Evolutionary conservation across 1,140 invertebrate species (phyloP), one percentile per base, ranked within the genome.

Genomic region (Anoplophora glabripennis): DNA sequence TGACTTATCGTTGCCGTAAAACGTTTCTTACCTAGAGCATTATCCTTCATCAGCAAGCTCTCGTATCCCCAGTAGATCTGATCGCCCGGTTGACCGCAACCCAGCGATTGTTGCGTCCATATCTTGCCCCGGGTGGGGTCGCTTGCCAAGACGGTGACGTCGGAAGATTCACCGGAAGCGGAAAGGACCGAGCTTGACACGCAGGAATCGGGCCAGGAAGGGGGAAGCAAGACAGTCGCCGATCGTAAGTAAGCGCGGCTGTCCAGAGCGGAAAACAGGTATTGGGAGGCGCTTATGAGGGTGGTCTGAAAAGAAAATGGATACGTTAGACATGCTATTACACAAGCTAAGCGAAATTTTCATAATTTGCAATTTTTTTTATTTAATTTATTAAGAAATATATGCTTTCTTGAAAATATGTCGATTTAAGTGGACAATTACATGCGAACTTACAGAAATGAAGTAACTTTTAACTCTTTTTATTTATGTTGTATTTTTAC

Each of bases 41-140:
- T 62, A 49, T 73, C 70, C 38, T 40, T 74, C 42, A 28, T 64
- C 42, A 63, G 74, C 59, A 65, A 66, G 15, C 35, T 66, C 61
- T 71, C 67, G 55, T 79, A 79, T 47, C 78, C 77, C 4, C 84
- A 45, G 63, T 79, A 82, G 11, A 86, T 81, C 62, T 83, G 82
- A 69, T 85, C 82, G 1, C 84, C 84, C 3, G 73, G 73, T 58
- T 79, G 71, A 4, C 82, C 83, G 60, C 84, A 86, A 0, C 81
- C 80, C 7, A 76, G 61, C 7, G 81, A 79, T 70, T 86, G 84
- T 63, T 84, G 80, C 1, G 83, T 84, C 78, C 79, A 86, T 34
- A 74, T 59, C 51, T 80, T 73, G 4, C 81, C 80, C 62, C 80
- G 78, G 4, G 80, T 73, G 0, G 80, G 79, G 64, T 81, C 81